Evolutionary conservation across 2,888 invertebrate genomes (phyloP).

Genomic region (Cephonodes hylas): DNA sequence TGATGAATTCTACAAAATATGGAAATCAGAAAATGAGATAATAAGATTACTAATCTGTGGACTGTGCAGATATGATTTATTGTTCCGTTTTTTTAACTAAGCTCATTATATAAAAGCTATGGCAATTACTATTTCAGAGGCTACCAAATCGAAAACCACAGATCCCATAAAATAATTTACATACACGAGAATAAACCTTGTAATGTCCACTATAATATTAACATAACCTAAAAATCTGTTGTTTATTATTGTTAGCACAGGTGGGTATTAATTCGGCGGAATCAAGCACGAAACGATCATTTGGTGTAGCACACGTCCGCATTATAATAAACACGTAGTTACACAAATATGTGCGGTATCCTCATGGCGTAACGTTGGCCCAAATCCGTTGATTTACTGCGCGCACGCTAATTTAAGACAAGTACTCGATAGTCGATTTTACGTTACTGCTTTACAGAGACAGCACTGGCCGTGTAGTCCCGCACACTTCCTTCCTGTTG

Average conservation of each 20-base stretch:
- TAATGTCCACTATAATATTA: no score
- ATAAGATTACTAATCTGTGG: no score
- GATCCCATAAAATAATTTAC: no score
- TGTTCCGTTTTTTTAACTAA: no score
- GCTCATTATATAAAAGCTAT: no score
- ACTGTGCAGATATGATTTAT: no score
- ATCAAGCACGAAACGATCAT: neutral
- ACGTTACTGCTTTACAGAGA: constrained; percentile 24
- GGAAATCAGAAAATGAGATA: no score
- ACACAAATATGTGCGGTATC: constrained; percentile 53
- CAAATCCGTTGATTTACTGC: constrained; percentile 64
- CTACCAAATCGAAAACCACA: no score
- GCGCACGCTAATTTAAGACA: constrained; percentile 63
- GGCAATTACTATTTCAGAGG: no score
- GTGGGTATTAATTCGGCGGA: neutral
- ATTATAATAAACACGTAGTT: constrained; percentile 48
- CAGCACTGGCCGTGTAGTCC: neutral
- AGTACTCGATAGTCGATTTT: constrained; percentile 52
- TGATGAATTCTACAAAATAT: no score
- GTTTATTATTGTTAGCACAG: neutral
- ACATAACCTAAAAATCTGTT: neutral
- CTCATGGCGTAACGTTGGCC: constrained; percentile 60
- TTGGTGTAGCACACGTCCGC: neutral
- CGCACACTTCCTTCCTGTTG: constrained; percentile 10
- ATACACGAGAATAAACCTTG: no score